Conservation (phyloP, 2,113 vertebrate species). For the Plotosus lineatus region DNA sequence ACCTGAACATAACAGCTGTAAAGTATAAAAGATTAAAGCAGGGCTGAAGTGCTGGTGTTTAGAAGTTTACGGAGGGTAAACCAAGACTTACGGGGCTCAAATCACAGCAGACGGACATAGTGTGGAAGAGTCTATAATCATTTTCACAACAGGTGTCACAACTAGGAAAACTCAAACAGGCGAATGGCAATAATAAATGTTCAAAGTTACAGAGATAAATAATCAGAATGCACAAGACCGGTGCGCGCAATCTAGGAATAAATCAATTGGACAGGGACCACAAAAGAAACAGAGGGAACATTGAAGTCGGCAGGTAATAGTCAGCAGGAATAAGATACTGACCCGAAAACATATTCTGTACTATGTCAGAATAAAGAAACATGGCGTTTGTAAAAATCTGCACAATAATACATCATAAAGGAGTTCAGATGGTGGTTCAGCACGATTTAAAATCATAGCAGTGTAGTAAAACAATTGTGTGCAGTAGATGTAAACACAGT, state of each 20-base stretch:
- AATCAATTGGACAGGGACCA: background rate
- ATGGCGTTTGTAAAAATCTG: background rate
- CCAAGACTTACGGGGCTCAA: background rate
- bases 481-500: too few relatives aligned
- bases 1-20: slow-evolving; percentile 57
- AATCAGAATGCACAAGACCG: background rate
- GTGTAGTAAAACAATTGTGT: too few relatives aligned
- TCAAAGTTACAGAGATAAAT: background rate
- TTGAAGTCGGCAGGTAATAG: background rate
- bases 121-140: background rate
- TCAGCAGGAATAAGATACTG: background rate
- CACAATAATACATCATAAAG: background rate
- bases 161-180: background rate
- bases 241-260: background rate
- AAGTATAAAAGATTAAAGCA: background rate
- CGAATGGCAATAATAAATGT: background rate
- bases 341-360: background rate
- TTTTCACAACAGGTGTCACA: background rate
- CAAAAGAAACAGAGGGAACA: background rate
- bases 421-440: too few relatives aligned
- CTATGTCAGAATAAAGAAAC: background rate
- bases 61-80: background rate
- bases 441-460: too few relatives aligned
- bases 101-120: background rate
- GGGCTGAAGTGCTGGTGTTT: too few relatives aligned